Evolutionary conservation across 2,888 invertebrate species (phyloP).

Genomic region (Tipula vernalis): DNA sequence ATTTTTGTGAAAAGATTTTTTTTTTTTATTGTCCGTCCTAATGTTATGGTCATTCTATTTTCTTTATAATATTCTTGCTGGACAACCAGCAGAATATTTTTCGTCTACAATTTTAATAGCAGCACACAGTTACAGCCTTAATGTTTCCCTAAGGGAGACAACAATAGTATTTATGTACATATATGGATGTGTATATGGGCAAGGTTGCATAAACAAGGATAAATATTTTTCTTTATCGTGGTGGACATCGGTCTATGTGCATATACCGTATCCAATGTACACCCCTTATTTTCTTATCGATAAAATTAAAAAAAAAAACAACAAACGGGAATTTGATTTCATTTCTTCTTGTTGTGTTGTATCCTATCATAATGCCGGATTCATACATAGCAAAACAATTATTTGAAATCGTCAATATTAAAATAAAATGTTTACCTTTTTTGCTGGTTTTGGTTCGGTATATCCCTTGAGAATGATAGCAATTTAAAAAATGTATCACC

Average conservation of each 20-base stretch:
- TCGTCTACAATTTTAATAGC: neutral
- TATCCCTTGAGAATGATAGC: neutral
- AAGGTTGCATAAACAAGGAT: neutral
- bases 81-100: neutral
- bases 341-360: neutral
- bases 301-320: neutral
- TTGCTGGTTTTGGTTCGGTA: neutral
- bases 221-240: neutral
- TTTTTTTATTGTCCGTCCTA: neutral
- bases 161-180: neutral
- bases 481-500: neutral
- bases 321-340: neutral
- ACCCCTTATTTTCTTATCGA: neutral
- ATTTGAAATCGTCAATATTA: neutral
- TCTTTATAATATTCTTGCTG: neutral
- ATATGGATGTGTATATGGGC: neutral
- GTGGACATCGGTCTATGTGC: neutral
- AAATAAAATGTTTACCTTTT: constrained; percentile 4
- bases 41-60: neutral
- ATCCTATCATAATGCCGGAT: neutral
- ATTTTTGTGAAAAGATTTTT: neutral
- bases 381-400: neutral
- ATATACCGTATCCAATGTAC: neutral
- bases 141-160: neutral
- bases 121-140: neutral